phyloP scores from a whole-genome alignment of 2,888 invertebrate species.

The Anticlea derivata region DNA sequence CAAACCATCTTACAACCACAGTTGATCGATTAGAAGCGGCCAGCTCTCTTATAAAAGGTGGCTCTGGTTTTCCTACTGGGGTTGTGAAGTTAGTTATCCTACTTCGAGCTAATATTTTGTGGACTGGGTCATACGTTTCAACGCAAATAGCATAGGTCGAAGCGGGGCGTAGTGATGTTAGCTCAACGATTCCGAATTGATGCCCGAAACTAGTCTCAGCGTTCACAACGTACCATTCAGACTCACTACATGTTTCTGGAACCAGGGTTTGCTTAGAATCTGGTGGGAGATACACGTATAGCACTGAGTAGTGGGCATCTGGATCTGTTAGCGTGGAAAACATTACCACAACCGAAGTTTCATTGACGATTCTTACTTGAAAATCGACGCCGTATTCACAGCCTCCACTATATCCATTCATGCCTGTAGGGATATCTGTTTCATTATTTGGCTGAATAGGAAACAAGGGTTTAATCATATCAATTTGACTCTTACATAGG shows the following conservation, averaged over 20 bases:
- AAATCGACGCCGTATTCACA: conserved; percentile 61
- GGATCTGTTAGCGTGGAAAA: conserved; percentile 50
- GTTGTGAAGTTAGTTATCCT: conserved; percentile 64
- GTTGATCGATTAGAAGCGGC: conserved; percentile 55
- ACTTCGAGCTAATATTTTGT: conserved; percentile 56
- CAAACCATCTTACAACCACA: conserved; percentile 65
- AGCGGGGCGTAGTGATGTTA: conserved; percentile 61
- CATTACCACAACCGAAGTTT: conserved; percentile 57
- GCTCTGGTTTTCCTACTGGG: conserved; percentile 64
- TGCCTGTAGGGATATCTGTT: conserved; percentile 55
- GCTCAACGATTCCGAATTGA: conserved; percentile 42
- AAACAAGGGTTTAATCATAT: conserved; percentile 60
- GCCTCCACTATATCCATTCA: conserved; percentile 66
- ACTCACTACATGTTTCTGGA: conserved; percentile 70
- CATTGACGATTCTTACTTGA: conserved; percentile 51
- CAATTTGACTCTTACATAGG: conserved; percentile 88
- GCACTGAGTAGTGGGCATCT: conserved; percentile 57
- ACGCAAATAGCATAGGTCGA: conserved; percentile 69
- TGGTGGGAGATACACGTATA: conserved; percentile 61
- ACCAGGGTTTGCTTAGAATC: conserved; percentile 48
- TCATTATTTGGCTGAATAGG: conserved; percentile 44
- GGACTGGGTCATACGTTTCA: conserved; percentile 58
- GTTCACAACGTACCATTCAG: conserved; percentile 63
- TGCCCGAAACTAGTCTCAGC: conserved; percentile 42
- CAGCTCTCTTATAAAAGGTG: conserved; percentile 68